Percentiles rank a stretch among this genome's conserved stretches.
These are phyloP conservation scores for Hydrochoerus hydrochaeris DNA, from an alignment of 2,113 vertebrate genomes.

Conservation along the genomic window DNA sequence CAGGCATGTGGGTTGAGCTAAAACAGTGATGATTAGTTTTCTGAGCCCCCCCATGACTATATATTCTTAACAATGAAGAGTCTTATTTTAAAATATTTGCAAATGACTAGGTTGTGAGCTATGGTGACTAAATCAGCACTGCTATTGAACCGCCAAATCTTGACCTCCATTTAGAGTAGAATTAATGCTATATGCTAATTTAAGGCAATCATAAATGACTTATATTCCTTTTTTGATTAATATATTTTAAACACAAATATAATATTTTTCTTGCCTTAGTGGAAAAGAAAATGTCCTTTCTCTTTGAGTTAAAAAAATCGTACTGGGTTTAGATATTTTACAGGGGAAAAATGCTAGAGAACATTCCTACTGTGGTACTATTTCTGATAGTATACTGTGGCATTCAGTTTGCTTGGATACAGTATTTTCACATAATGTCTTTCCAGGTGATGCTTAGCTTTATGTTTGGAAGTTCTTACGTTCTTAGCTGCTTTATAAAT, in stretches of 20 bases:
- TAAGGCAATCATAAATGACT: constrained; percentile 65
- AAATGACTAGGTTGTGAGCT: constrained; percentile 73
- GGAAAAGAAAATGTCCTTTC: constrained; percentile 46
- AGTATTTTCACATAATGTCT: constrained; percentile 40
- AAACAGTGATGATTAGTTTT: constrained; percentile 77
- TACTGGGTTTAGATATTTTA: constrained; percentile 47
- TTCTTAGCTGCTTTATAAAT: constrained; percentile 59
- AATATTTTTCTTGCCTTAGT: constrained; percentile 27
- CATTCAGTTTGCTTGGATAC: constrained; percentile 33
- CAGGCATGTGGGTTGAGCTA: constrained; percentile 80
- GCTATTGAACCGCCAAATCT: constrained; percentile 56
- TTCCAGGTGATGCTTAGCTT: constrained; percentile 51
- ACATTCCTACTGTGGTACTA: constrained; percentile 25
- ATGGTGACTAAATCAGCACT: constrained; percentile 67
- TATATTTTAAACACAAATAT: constrained; percentile 54
- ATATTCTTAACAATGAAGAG: constrained; percentile 72
- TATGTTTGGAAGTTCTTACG: constrained; percentile 59
- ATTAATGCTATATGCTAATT: constrained; percentile 71
- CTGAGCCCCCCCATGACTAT: constrained; percentile 37
- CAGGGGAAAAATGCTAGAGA: constrained; percentile 31
- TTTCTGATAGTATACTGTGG: constrained; percentile 45
- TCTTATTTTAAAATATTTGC: constrained; percentile 74
- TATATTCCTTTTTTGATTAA: constrained; percentile 62
- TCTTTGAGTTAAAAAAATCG: constrained; percentile 7
- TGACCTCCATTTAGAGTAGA: constrained; percentile 59